Conservation (phyloP, 2,888 invertebrate species). For the Hylaea fasciaria region DNA sequence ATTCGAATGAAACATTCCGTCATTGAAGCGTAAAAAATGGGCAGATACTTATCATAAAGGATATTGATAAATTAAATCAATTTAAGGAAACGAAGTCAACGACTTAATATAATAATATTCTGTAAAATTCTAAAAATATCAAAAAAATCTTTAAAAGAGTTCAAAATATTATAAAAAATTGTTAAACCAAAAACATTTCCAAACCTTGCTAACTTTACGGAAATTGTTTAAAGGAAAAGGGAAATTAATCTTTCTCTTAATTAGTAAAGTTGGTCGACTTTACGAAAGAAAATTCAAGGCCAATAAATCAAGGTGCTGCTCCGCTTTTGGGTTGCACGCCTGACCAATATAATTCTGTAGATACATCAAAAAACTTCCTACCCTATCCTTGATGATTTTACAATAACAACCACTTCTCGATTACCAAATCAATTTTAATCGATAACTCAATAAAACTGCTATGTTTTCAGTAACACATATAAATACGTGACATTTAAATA, state of each 20-base stretch:
- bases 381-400: no score
- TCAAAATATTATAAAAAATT: conserved; percentile 52
- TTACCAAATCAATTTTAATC: no score
- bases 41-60: no score
- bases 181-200: conserved; percentile 58
- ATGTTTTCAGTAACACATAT: no score
- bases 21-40: no score
- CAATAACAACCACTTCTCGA: no score
- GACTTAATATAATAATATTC: not conserved
- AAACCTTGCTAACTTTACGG: conserved; percentile 67
- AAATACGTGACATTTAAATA: no score
- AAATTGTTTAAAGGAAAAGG: conserved; percentile 78
- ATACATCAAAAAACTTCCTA: no score
- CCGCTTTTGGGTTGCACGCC: conserved; percentile 42
- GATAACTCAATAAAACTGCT: no score
- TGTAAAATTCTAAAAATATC: not conserved
- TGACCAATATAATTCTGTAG: conserved; percentile 25
- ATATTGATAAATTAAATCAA: no score
- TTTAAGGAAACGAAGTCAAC: no score
- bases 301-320: conserved; percentile 81
- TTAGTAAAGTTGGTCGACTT: conserved; percentile 79
- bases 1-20: no score
- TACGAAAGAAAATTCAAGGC: conserved; percentile 72
- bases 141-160: conserved; percentile 5
- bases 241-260: conserved; percentile 83